phyloP scores from a whole-genome alignment of 1,140 invertebrate genomes.

The Portunus trituberculatus region DNA sequence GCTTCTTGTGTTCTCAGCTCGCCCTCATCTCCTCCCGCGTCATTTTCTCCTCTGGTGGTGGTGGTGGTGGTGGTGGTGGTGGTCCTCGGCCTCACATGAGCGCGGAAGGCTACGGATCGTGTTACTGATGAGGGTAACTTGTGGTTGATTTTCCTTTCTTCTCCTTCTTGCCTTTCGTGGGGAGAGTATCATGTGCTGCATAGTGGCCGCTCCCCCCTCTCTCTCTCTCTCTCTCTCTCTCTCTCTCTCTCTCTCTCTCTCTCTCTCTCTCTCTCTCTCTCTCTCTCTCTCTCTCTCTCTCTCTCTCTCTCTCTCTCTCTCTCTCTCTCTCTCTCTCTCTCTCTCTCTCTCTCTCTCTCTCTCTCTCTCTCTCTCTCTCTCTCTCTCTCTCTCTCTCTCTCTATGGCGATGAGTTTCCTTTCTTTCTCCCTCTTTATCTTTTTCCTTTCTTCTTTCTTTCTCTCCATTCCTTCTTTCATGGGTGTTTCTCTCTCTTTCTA shows the following conservation, averaged over 20 bases:
- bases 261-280: not conserved
- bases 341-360: not conserved
- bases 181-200: too few species aligned
- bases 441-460: not conserved
- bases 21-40: not conserved
- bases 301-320: not conserved
- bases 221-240: not conserved
- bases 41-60: not conserved
- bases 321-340: not conserved
- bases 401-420: too few species aligned
- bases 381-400: not conserved
- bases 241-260: not conserved
- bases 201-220: too few species aligned
- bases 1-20: not conserved
- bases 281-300: not conserved
- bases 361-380: not conserved
- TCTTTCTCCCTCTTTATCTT: not conserved
- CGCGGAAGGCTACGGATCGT: not conserved
- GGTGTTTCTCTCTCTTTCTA: not conserved
- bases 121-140: constrained; percentile 12
- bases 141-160: not conserved
- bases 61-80: not conserved
- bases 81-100: not conserved
- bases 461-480: not conserved
- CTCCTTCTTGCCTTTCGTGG: too few species aligned